Evolutionary conservation across 2,888 invertebrate species (phyloP), one percentile per base, ranked within the genome.

Genomic region (Slavum lentiscoides): DNA sequence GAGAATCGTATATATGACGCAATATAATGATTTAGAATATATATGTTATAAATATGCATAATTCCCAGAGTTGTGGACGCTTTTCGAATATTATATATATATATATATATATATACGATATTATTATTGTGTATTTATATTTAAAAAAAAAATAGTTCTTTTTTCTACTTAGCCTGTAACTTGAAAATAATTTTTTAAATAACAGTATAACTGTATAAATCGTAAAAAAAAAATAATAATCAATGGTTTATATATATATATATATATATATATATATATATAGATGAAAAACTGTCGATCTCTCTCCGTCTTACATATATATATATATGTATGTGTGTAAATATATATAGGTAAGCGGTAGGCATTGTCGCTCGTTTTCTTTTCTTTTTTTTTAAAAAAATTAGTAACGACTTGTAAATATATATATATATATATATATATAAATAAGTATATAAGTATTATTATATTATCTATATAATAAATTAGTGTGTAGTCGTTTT

Each of bases 1-100:
- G 37, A 30, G 30, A 55, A 62, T 62, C 77, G 77, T 77, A 70
- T 77, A 77, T 70, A 64, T 70, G 77, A 53, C 39, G 77, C 77
- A 77, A 77, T 77, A 77, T 61, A 68, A 77, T 77, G 61, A 69
- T 69, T 30, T 77, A 75, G 67, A 75, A 67, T 75, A 68, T 67
- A 9, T 64, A 68, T 58, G 13, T 43, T 68, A 68, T 39, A 21
- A 23, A 55, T 74, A 61, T 74, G 17, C 19, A 39, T 17, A 64
- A 55, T 64, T 74, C 64, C 55, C 53, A 53, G 74, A 23, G 74
- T 74, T 49, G 30, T 64, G 74, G 64, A 74, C 74, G 64, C 49
- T 19, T 74, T 30, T 74, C 64, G 55, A 55, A 37, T 74, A 49
- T 49, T 19, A 30, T n/a, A n/a, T 17, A 17, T 62, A 17, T 62